A percentile compares a stretch with the other conserved stretches of the same genome.
These are phyloP conservation scores for Rhyacichthys aspro DNA, from an alignment of 2,797 vertebrate species.

Conservation along the genomic window DNA sequence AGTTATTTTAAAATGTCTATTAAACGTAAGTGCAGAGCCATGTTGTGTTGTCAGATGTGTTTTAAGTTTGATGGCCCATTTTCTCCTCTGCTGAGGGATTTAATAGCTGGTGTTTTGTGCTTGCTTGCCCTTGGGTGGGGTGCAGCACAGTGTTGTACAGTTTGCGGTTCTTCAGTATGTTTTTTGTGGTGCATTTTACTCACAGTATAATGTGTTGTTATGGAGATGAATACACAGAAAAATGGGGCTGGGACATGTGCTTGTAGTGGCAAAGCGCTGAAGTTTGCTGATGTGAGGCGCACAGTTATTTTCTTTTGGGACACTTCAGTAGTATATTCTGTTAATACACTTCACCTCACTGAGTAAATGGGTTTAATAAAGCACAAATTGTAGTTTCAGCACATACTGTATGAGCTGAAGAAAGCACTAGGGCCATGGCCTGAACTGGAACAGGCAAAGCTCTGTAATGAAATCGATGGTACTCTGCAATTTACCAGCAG, in stretches of 20 bases:
- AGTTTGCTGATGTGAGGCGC: no score
- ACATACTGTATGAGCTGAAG: background rate
- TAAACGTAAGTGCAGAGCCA: no score
- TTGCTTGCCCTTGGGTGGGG: conserved; percentile 52
- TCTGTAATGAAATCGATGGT: conserved; percentile 38
- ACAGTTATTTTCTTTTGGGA: no score
- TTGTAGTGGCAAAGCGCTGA: conserved; percentile 15
- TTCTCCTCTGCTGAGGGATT: conserved; percentile 16
- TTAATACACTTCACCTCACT: background rate
- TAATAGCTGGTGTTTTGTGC: conserved; percentile 38
- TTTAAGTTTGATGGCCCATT: conserved; percentile 30
- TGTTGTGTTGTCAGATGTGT: conserved; percentile 16
- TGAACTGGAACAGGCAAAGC: conserved; percentile 20
- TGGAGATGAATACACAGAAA: conserved; percentile 33
- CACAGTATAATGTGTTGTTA: conserved; percentile 36
- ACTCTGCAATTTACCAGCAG: conserved; percentile 36
- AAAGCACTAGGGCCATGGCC: background rate
- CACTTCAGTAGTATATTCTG: background rate
- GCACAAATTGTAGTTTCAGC: background rate
- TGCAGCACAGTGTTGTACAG: conserved; percentile 21
- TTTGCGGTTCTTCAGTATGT: conserved; percentile 54
- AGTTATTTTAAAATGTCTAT: no score
- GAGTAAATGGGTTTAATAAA: background rate
- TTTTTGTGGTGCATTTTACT: conserved; percentile 35
- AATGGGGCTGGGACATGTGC: background rate